A percentile compares a stretch with the other conserved stretches of the same genome.
Conservation (phyloP, 2,797 vertebrate genomes). For the Notolepis coatsorum region DNA sequence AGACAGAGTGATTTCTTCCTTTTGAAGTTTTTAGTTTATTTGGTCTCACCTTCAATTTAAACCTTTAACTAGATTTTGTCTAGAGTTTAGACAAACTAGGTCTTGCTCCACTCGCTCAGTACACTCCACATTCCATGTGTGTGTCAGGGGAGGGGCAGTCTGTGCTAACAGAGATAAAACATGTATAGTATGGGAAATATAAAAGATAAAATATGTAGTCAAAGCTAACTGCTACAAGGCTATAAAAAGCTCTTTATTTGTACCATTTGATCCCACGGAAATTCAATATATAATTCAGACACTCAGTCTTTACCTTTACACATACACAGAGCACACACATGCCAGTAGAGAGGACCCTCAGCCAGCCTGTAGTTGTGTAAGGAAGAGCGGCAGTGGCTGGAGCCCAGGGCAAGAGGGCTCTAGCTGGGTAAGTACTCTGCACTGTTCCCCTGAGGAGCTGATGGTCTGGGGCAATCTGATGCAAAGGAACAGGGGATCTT, state of each 20-base stretch:
- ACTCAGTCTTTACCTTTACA: neutral
- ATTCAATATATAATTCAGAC: too few species aligned
- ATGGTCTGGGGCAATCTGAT: constrained; percentile 27
- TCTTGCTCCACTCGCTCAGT: neutral
- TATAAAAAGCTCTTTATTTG: too few species aligned
- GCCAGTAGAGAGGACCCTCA: neutral
- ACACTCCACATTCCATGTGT: neutral
- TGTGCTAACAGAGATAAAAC: too few species aligned
- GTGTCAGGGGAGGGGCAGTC: neutral
- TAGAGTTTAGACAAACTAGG: neutral
- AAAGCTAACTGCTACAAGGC: too few species aligned
- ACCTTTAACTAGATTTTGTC: too few species aligned
- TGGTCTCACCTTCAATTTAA: too few species aligned
- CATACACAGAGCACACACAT: neutral
- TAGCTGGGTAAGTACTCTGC: constrained; percentile 65
- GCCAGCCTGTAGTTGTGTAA: constrained; percentile 27
- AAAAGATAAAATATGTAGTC: too few species aligned
- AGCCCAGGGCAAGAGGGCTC: constrained; percentile 39
- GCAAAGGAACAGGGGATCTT: constrained; percentile 46
- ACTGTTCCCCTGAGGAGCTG: constrained; percentile 15
- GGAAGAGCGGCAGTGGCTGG: constrained; percentile 29
- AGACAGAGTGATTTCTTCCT: too few species aligned
- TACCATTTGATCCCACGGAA: too few species aligned
- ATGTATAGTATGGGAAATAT: too few species aligned
- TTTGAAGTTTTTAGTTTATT: too few species aligned